A percentile compares a stretch with the other conserved stretches of the same genome.
These are phyloP conservation scores for Labrus mixtus DNA, from an alignment of 2,113 vertebrate species.

Conservation along the genomic window DNA sequence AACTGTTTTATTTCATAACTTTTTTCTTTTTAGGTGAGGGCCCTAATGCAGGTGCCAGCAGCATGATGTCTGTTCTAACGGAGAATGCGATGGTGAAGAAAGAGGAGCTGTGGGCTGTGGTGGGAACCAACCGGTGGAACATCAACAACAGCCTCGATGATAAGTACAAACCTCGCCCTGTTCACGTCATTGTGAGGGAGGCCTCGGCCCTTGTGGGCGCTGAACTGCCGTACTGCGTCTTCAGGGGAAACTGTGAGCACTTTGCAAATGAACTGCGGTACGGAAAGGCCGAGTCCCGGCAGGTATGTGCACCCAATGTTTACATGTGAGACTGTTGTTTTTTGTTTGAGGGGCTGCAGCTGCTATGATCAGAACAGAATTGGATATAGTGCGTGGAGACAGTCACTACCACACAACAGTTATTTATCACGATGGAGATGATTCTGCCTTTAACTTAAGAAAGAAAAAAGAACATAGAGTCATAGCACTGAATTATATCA, in stretches of 20 bases:
- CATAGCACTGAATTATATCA: too few species aligned
- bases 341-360: background rate
- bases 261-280: conserved; percentile 87
- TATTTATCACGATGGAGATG: background rate
- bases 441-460: too few species aligned
- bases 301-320: conserved; percentile 75
- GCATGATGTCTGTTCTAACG: conserved; percentile 83
- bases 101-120: conserved; percentile 80
- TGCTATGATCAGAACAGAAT: background rate
- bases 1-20: too few species aligned
- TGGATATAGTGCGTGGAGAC: too few species aligned
- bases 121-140: conserved; percentile 59
- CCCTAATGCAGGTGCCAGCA: conserved; percentile 65
- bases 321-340: background rate
- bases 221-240: conserved; percentile 69
- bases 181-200: conserved; percentile 66
- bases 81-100: conserved; percentile 85
- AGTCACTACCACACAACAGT: background rate
- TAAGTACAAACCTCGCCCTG: conserved; percentile 53
- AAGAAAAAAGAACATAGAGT: too few species aligned
- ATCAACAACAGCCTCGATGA: conserved; percentile 84
- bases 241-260: conserved; percentile 84
- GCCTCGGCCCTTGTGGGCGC: conserved; percentile 65
- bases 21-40: conserved; percentile 72
- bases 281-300: conserved; percentile 82